Conservation (phyloP, 2,888 invertebrate genomes). For the Hedya salicella region DNA sequence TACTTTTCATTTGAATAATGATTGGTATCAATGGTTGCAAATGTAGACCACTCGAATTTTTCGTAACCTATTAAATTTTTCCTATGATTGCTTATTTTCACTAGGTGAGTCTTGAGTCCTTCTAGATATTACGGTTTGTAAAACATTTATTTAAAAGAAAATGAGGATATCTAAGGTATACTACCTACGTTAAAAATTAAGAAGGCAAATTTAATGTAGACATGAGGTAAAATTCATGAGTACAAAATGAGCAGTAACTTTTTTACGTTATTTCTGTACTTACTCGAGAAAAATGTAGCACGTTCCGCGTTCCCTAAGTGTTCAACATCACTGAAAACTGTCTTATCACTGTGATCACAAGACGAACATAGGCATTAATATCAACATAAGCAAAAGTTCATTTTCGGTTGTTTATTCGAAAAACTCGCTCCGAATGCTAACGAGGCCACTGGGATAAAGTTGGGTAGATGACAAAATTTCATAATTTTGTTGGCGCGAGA, state of each 20-base stretch:
- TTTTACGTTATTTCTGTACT: not conserved
- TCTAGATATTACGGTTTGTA: too few relatives aligned
- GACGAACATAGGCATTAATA: slow-evolving; percentile 44
- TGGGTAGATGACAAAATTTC: slow-evolving; percentile 57
- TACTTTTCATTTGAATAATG: slow-evolving; percentile 28
- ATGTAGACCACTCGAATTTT: slow-evolving; percentile 1
- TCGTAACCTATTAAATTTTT: slow-evolving; percentile 1
- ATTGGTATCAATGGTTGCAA: slow-evolving; percentile 11
- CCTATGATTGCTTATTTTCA: not conserved
- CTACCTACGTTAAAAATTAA: slow-evolving; percentile 16
- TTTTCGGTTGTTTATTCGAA: slow-evolving; percentile 51
- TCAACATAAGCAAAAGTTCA: slow-evolving; percentile 52
- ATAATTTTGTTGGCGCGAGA: slow-evolving; percentile 56
- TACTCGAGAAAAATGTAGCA: slow-evolving; percentile 18
- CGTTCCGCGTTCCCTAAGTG: slow-evolving; percentile 45
- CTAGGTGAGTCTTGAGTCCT: too few relatives aligned
- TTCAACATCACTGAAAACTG: slow-evolving; percentile 52
- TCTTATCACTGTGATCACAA: slow-evolving; percentile 56
- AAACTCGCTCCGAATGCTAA: slow-evolving; percentile 53
- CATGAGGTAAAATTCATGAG: slow-evolving; percentile 8
- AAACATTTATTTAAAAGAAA: too few relatives aligned
- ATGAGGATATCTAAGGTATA: not conserved
- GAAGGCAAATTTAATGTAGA: not conserved
- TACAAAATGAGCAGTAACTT: not conserved
- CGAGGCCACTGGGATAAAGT: slow-evolving; percentile 52